A percentile compares a stretch with the other conserved stretches of the same genome.
These are phyloP conservation scores for Nothoprocta perdicaria DNA, from an alignment of 2,113 vertebrate genomes.

Conservation along the genomic window DNA sequence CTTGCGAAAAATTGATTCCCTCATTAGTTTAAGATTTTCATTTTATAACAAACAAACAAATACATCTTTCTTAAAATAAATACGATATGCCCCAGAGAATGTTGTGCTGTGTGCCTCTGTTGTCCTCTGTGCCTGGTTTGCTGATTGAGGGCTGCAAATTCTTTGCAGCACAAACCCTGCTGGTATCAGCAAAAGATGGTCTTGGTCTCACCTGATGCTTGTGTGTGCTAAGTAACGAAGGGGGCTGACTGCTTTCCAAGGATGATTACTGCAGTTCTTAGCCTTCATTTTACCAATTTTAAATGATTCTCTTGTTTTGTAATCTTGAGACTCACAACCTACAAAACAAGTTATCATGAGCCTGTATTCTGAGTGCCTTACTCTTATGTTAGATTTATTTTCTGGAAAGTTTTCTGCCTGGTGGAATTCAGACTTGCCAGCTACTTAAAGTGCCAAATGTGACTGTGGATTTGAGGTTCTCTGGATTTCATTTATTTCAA, in stretches of 20 bases:
- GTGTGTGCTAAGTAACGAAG: not conserved
- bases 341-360: not conserved
- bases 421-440: not conserved
- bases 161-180: not conserved
- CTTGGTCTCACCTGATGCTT: fast-evolving
- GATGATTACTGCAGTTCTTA: not conserved
- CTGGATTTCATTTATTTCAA: not conserved
- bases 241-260: not conserved
- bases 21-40: not conserved
- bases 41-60: not conserved
- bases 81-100: not conserved
- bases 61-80: not conserved
- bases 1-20: not conserved
- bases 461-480: not conserved
- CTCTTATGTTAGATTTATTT: not conserved
- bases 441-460: not conserved
- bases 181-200: not conserved
- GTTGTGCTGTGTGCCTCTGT: not conserved
- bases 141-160: not conserved
- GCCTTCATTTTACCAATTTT: not conserved
- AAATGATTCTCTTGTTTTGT: not conserved
- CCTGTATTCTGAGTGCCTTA: not conserved
- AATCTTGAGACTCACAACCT: not conserved
- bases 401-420: not conserved
- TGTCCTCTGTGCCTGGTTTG: not conserved